Evolutionary conservation across 2,888 invertebrate genomes (phyloP).

Genomic region (Trichacis sp.): DNA sequence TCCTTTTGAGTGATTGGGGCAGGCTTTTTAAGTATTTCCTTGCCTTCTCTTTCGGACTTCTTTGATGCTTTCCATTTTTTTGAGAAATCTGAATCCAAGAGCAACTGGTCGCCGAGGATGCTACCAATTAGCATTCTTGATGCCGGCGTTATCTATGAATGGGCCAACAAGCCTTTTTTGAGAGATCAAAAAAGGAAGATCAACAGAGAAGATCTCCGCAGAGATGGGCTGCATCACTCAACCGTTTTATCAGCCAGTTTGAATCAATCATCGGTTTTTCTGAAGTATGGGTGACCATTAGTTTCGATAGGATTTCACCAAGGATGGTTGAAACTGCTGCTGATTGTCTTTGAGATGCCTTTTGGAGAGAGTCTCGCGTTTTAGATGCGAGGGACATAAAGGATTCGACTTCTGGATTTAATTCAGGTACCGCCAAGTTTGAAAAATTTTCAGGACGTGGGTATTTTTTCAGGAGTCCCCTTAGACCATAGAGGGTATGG

Average conservation of each 20-base stretch:
- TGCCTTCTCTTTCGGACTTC: neutral
- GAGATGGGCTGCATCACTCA: neutral
- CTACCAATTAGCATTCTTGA: neutral
- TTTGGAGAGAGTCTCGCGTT: constrained; percentile 1
- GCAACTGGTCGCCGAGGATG: neutral
- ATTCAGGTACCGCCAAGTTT: constrained; percentile 1
- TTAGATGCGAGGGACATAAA: neutral
- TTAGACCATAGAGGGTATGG: too few relatives aligned
- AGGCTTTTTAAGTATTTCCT: too few relatives aligned
- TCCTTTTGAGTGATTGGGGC: too few relatives aligned
- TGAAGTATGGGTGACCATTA: neutral
- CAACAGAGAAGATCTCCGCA: neutral
- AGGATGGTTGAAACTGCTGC: neutral
- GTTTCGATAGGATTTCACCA: neutral
- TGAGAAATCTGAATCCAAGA: neutral
- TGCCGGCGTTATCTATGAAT: neutral
- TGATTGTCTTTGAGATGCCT: neutral
- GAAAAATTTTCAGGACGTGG: constrained; percentile 5
- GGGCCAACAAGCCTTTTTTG: neutral
- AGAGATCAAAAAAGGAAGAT: neutral
- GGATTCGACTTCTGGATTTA: constrained; percentile 8
- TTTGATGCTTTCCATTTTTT: neutral
- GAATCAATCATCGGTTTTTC: neutral
- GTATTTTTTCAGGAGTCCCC: neutral
- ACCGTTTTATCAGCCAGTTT: neutral